Conservation (phyloP, 2,113 vertebrate species). For the Stegastes partitus region DNA sequence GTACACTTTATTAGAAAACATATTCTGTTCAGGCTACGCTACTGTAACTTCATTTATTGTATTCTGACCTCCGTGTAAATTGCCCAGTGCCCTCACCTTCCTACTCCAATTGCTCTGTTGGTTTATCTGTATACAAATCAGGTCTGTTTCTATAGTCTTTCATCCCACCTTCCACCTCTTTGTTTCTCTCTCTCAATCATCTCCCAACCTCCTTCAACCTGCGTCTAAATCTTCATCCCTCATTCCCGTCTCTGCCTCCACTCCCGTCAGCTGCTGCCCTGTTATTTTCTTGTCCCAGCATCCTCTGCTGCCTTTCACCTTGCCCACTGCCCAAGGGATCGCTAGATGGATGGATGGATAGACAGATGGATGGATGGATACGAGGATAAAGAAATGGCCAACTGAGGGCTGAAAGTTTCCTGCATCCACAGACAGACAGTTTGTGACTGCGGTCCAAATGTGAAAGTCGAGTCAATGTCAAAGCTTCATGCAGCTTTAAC, state of each 20-base stretch:
- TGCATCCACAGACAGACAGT: not conserved
- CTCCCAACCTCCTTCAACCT: not conserved
- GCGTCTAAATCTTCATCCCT: constrained; percentile 15
- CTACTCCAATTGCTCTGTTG: not conserved
- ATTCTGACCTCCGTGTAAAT: constrained; percentile 13
- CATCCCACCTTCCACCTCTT: not conserved
- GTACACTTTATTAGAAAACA: not conserved
- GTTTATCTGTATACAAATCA: constrained; percentile 2
- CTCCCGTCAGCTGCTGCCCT: constrained; percentile 16
- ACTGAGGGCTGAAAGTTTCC: not conserved
- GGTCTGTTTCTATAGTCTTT: not conserved
- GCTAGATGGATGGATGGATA: not conserved
- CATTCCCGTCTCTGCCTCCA: not conserved
- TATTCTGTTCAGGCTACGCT: not conserved
- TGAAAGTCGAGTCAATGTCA: not conserved
- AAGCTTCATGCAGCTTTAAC: not conserved
- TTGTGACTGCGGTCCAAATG: not conserved
- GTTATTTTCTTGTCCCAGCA: constrained; percentile 20
- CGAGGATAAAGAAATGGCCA: not conserved
- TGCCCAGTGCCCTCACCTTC: not conserved
- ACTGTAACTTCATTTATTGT: not conserved
- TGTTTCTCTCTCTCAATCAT: not conserved
- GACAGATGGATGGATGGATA: constrained; percentile 5
- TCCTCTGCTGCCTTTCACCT: constrained; percentile 17
- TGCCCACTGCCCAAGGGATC: constrained; percentile 18